Conservation (phyloP, 2,113 vertebrate genomes). For the Fregata magnificens region DNA sequence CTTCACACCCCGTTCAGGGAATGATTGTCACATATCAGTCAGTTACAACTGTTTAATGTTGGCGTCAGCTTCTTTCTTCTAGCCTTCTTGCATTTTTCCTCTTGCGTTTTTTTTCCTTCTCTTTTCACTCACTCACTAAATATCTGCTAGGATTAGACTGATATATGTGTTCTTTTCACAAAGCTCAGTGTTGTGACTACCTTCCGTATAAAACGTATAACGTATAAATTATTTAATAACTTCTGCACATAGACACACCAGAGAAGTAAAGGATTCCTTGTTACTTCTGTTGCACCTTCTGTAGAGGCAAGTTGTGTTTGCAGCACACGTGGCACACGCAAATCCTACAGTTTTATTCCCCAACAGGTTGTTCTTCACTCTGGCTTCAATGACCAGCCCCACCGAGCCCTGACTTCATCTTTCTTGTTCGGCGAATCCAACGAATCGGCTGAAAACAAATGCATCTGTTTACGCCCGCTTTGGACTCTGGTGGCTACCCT, state of each 20-base stretch:
- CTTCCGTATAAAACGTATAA: neutral
- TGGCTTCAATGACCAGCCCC: accelerated
- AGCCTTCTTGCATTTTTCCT: neutral
- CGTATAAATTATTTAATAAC: neutral
- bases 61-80: neutral
- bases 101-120: neutral
- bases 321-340: neutral
- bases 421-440: neutral
- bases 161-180: neutral
- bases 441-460: accelerated
- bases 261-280: neutral
- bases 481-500: neutral
- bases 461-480: accelerated
- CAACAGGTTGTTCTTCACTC: neutral
- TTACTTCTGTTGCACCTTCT: neutral
- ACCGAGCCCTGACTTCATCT: neutral
- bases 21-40: accelerated
- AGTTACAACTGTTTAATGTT: neutral
- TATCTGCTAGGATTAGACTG: neutral
- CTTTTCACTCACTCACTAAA: neutral
- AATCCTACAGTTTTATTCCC: neutral
- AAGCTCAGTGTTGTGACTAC: neutral
- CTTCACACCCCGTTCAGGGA: neutral
- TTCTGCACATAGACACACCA: accelerated
- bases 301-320: neutral